Evolutionary conservation across 2,113 vertebrate genomes (phyloP), one percentile per base, ranked within the genome.

Genomic region (Theropithecus gelada): DNA sequence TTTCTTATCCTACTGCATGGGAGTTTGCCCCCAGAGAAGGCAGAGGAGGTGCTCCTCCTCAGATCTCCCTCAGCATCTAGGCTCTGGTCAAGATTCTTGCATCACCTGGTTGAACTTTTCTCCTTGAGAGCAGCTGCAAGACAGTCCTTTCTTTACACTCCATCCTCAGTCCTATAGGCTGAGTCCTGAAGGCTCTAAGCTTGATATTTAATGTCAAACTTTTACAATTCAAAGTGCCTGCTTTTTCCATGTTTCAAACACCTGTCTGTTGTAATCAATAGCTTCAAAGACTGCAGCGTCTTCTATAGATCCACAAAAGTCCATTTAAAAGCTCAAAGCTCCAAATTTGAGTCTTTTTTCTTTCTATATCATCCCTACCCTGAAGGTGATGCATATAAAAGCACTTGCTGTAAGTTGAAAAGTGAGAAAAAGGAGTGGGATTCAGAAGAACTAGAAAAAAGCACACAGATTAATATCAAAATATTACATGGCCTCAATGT

Each of bases 191-290:
- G 59, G 35, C 27, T 73, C 11, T 32, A 43, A 25, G 2, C 17
- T 94, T 27, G 3, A 40, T 59, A 48, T n/a, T 73, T 75, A 30
- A 68, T 40, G 48, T 32, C 66, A 75, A 59, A 59, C 48, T 35
- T 94, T 48, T 32, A 72, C 25, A 80, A 90, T 84, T 90, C 64
- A 88, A 57, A 94, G 7, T 30, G 22, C 14, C 23, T 80, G 30
- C 6, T 48, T 40, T 61, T 64, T n/a, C 66, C 48, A 88, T 55
- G 61, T 97, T 85, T 79, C 89, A 96, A 88, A 91, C 2, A 85
- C 57, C 32, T 75, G 35, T 22, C 25, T 95, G 23, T 79, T 57
- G 9, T 76, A 97, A 90, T 83, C 88, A 96, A 90, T 90, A 61
- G 30, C 45, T 87, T 96, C 87, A 92, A 87, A 95, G 73, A 82